These are phyloP conservation scores for Acropora tenuis DNA, from an alignment of 64 coral and sea anemone species.

Conservation along the genomic window DNA sequence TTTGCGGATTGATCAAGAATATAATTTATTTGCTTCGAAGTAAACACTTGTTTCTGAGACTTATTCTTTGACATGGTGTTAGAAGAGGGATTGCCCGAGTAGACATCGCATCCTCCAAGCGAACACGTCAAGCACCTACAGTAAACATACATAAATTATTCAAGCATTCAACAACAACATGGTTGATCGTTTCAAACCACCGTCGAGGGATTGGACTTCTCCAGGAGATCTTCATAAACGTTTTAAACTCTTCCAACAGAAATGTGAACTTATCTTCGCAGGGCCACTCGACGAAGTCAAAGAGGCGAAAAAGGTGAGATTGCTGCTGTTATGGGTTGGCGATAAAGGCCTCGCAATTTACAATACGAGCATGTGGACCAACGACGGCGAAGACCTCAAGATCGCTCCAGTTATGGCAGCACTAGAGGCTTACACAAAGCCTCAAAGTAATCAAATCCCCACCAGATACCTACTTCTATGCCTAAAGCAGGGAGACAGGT, in stretches of 20 bases:
- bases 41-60: neutral
- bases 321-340: conserved; percentile 63
- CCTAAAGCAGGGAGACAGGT: neutral
- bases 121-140: neutral
- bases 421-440: too few species aligned
- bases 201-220: conserved; percentile 65
- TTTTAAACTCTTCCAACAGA: conserved; percentile 73
- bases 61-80: neutral
- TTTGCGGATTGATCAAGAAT: neutral
- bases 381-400: conserved; percentile 33
- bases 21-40: neutral
- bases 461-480: too few species aligned
- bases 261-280: conserved; percentile 70
- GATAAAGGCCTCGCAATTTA: conserved; percentile 64
- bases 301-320: neutral
- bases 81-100: neutral
- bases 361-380: conserved; percentile 53
- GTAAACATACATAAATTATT: neutral
- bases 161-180: conserved; percentile 33
- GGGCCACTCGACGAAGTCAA: conserved; percentile 19
- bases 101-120: conserved; percentile 11
- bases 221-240: conserved; percentile 63
- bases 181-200: conserved; percentile 56
- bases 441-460: too few species aligned
- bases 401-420: conserved; percentile 25